Conservation (phyloP, 1,140 invertebrate genomes). For the Drosophila lacertosa region DNA sequence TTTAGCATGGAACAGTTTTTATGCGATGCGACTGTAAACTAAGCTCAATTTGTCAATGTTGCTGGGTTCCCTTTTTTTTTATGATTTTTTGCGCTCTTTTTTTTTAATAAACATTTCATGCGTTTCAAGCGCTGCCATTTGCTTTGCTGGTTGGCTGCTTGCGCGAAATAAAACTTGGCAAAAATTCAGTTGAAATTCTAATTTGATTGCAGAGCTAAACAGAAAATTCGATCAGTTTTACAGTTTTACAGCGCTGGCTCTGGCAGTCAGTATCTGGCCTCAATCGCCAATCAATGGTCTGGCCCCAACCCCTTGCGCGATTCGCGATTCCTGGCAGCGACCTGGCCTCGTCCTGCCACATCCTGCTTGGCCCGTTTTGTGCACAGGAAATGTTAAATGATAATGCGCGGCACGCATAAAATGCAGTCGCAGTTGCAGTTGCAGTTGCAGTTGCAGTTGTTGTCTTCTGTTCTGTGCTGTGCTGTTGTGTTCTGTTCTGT, state of each 20-base stretch:
- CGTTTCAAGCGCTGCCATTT: not conserved
- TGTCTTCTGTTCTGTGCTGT: not conserved
- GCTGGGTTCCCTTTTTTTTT: slow-evolving; percentile 5
- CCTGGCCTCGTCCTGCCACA: slow-evolving; percentile 28
- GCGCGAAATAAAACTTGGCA: slow-evolving; percentile 33
- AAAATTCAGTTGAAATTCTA: slow-evolving; percentile 34
- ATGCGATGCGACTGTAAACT: slow-evolving; percentile 15
- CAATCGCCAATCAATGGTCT: slow-evolving; percentile 42
- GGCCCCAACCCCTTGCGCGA: not conserved
- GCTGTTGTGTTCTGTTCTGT: slow-evolving; percentile 6
- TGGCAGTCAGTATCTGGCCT: slow-evolving; percentile 21
- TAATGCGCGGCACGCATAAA: slow-evolving; percentile 80
- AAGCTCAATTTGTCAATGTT: slow-evolving; percentile 21
- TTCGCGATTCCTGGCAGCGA: slow-evolving; percentile 6
- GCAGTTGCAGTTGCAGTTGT: slow-evolving; percentile 17
- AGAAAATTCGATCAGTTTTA: slow-evolving; percentile 17
- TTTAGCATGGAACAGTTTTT: not conserved
- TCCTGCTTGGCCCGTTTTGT: slow-evolving; percentile 52
- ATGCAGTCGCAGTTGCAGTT: slow-evolving; percentile 52
- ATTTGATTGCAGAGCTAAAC: slow-evolving; percentile 46
- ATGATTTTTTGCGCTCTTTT: slow-evolving; percentile 27
- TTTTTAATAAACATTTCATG: slow-evolving; percentile 38
- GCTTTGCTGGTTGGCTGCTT: not conserved
- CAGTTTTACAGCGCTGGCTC: slow-evolving; percentile 18
- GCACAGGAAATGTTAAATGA: slow-evolving; percentile 80